phyloP scores from a whole-genome alignment of 2,888 invertebrate species.

The Orthosia gothica region DNA sequence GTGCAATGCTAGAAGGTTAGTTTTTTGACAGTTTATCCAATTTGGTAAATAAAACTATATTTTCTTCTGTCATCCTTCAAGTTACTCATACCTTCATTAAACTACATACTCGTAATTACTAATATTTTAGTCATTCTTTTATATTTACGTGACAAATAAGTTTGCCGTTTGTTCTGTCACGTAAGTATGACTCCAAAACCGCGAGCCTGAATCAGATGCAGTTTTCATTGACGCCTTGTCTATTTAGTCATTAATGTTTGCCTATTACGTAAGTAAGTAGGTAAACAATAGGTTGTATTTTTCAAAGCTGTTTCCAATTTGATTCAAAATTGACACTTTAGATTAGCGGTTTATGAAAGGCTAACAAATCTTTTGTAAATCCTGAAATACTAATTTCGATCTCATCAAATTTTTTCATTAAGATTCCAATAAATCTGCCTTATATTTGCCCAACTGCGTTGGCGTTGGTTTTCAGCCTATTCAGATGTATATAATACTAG shows the following conservation, averaged over 20 bases:
- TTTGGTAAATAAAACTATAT: background rate
- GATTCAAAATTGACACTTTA: background rate
- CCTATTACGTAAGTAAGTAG: background rate
- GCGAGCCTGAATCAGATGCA: constrained; percentile 28
- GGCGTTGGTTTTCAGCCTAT: too few relatives aligned
- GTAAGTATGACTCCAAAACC: constrained; percentile 23
- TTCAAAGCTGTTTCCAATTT: background rate
- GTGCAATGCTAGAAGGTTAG: too few relatives aligned
- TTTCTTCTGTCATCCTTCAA: background rate
- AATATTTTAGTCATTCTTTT: background rate
- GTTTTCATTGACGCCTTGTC: constrained; percentile 14
- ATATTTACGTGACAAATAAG: background rate
- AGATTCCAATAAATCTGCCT: too few relatives aligned
- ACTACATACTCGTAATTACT: background rate
- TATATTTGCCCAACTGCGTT: too few relatives aligned
- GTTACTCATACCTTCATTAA: background rate
- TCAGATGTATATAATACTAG: too few relatives aligned
- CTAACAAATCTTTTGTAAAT: background rate
- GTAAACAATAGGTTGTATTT: constrained; percentile 19
- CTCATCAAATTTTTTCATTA: too few relatives aligned
- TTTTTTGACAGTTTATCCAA: background rate
- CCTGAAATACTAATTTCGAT: too few relatives aligned
- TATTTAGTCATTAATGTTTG: constrained; percentile 7
- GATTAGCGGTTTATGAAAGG: background rate
- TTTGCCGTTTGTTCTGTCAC: background rate